Conservation (phyloP, 2,888 invertebrate genomes). For the Pyrrhia umbra region DNA sequence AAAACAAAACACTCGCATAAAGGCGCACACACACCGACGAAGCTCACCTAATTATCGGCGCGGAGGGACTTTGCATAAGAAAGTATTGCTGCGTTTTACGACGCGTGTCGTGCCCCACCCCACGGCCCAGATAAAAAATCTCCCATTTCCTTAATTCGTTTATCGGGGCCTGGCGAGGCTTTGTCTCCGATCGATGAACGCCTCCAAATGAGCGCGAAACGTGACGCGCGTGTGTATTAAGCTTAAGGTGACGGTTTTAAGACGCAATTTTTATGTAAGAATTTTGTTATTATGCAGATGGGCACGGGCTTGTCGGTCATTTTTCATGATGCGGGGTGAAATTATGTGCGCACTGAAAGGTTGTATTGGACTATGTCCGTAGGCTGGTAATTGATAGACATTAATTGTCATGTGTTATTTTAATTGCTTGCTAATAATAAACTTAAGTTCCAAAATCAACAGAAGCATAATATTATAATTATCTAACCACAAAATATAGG, state of each 20-base stretch:
- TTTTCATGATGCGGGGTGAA: slow-evolving; percentile 27
- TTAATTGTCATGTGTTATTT: too few relatives aligned
- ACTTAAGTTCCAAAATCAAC: too few relatives aligned
- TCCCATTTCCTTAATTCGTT: slow-evolving; percentile 91
- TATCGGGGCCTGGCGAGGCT: slow-evolving; percentile 88
- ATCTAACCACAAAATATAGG: too few relatives aligned
- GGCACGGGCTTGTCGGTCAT: slow-evolving; percentile 36
- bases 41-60: slow-evolving; percentile 87
- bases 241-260: slow-evolving; percentile 82
- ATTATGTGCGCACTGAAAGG: neutral
- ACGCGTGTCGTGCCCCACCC: slow-evolving; percentile 84
- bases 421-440: too few relatives aligned
- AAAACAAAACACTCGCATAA: slow-evolving; percentile 83
- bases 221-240: slow-evolving; percentile 88
- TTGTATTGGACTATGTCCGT: neutral
- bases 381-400: too few relatives aligned
- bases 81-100: slow-evolving; percentile 90
- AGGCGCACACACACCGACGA: slow-evolving; percentile 79
- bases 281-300: slow-evolving; percentile 60
- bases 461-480: too few relatives aligned
- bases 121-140: slow-evolving; percentile 89
- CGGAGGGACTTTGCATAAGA: slow-evolving; percentile 89
- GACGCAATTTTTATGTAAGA: slow-evolving; percentile 60
- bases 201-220: slow-evolving; percentile 88
- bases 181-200: slow-evolving; percentile 90